phyloP scores from a whole-genome alignment of 2,797 vertebrate species.

The Champsocephalus esox region DNA sequence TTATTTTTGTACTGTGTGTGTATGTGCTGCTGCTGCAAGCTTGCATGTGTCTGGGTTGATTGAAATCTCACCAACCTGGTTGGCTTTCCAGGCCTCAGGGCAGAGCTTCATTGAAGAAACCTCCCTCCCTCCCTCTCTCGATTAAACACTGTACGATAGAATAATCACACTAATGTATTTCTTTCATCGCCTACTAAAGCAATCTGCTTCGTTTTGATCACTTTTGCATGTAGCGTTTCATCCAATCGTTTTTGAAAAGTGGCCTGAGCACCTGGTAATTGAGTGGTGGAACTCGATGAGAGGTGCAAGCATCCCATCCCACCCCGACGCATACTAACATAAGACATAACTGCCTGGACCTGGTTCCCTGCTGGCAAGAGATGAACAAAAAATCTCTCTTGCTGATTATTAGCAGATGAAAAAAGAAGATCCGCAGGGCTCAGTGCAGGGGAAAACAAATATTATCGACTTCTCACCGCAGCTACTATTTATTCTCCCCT shows the following conservation, averaged over 20 bases:
- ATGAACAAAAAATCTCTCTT: slow-evolving; percentile 77
- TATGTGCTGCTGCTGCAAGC: slow-evolving; percentile 3
- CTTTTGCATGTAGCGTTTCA: slow-evolving; percentile 10
- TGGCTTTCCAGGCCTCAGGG: slow-evolving; percentile 56
- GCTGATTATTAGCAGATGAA: slow-evolving; percentile 83
- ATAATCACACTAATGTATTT: slow-evolving; percentile 39
- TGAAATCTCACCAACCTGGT: slow-evolving; percentile 73
- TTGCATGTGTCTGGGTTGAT: slow-evolving; percentile 51
- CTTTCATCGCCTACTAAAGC: slow-evolving; percentile 46
- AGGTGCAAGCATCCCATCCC: slow-evolving; percentile 46
- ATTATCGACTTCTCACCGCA: slow-evolving; percentile 82
- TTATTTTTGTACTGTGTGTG: slow-evolving; percentile 19
- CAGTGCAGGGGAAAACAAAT: slow-evolving; percentile 65
- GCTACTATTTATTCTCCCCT: slow-evolving; percentile 80
- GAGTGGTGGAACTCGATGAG: slow-evolving; percentile 69
- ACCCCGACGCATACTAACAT: slow-evolving; percentile 61
- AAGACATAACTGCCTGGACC: slow-evolving; percentile 62
- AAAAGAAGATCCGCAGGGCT: slow-evolving; percentile 79
- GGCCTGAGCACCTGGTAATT: slow-evolving; percentile 67
- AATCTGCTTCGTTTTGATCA: slow-evolving; percentile 29
- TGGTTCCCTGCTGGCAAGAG: slow-evolving; percentile 77
- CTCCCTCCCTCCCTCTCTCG: slow-evolving; percentile 8
- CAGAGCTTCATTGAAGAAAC: slow-evolving; percentile 48
- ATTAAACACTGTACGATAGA: slow-evolving; percentile 43
- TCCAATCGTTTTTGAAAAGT: slow-evolving; percentile 18